Conservation (phyloP, 2,113 vertebrate genomes). For the Odontesthes bonariensis region DNA sequence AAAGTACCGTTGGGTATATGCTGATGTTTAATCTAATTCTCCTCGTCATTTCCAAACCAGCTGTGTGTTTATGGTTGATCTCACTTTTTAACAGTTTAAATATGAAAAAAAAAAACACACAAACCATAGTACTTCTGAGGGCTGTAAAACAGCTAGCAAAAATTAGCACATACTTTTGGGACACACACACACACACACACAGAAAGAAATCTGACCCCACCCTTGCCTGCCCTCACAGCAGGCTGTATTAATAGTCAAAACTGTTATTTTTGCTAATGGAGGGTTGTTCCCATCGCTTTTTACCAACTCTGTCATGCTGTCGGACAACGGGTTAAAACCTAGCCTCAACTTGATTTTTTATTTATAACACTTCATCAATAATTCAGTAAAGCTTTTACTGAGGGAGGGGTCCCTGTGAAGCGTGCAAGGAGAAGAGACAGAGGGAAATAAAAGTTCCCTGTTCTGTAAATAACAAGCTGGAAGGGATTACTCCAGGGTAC, state of each 20-base stretch:
- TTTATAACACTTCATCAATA: constrained; percentile 79
- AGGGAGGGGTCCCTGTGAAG: constrained; percentile 65
- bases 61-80: no score
- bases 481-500: constrained; percentile 24
- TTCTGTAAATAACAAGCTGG: constrained; percentile 68
- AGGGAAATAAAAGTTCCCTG: constrained; percentile 42
- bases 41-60: no score
- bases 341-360: constrained; percentile 70
- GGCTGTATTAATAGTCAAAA: constrained; percentile 54
- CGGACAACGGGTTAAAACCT: constrained; percentile 68
- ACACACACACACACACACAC: background rate
- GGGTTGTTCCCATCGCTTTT: constrained; percentile 44
- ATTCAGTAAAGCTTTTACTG: constrained; percentile 75
- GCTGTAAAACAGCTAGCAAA: no score
- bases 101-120: no score
- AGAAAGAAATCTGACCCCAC: constrained; percentile 15
- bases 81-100: no score
- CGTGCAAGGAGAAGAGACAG: constrained; percentile 38
- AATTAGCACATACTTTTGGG: background rate
- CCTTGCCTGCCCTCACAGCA: constrained; percentile 53
- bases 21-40: no score
- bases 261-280: constrained; percentile 72
- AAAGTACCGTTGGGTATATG: no score
- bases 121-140: no score
- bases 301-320: constrained; percentile 43